Percentiles rank a stretch among this genome's conserved stretches.
Conservation (phyloP, 2,113 vertebrate species). For the Brachypodius melanocephalos region DNA sequence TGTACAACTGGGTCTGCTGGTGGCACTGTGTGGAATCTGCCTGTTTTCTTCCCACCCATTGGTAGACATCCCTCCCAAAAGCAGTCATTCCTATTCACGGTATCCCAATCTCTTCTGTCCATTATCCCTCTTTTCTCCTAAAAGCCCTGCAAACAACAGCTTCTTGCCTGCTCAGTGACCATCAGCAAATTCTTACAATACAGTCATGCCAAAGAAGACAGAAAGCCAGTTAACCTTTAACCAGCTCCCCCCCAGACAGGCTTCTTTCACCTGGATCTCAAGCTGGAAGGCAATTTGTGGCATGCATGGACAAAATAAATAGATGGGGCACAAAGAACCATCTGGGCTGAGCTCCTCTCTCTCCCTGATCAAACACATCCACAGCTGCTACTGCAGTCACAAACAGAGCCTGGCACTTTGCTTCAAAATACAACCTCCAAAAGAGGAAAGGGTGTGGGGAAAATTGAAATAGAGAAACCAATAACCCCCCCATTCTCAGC, state of each 20-base stretch:
- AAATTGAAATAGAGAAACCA: neutral
- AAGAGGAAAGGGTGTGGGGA: neutral
- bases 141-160: neutral
- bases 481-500: neutral
- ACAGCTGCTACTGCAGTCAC: neutral
- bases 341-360: conserved; percentile 33
- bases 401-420: neutral
- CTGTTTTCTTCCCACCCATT: neutral
- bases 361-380: conserved; percentile 30
- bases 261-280: neutral
- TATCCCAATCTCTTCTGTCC: neutral
- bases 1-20: neutral
- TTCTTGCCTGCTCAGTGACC: neutral
- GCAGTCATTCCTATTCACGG: neutral
- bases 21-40: neutral
- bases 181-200: neutral
- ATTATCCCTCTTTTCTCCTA: neutral
- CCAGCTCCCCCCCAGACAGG: neutral
- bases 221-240: conserved; percentile 25
- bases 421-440: neutral
- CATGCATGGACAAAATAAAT: conserved; percentile 12
- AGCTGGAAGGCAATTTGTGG: neutral
- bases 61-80: neutral
- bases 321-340: neutral
- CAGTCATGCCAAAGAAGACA: neutral